phyloP scores from a whole-genome alignment of 2,888 invertebrate species.

The Conops quadrifasciatus region DNA sequence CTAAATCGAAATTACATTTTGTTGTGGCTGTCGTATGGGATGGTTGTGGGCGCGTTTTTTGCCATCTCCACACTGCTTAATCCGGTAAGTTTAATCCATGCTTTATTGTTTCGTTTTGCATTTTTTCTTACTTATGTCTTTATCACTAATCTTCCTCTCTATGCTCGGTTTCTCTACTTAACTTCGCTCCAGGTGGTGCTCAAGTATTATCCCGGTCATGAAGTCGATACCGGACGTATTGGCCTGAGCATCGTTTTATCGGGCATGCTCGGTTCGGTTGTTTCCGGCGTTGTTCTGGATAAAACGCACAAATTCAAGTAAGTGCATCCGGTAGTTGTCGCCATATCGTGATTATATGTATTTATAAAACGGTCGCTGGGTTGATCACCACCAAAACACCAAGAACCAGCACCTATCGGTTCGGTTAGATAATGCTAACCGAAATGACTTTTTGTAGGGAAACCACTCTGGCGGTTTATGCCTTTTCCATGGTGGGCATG shows the following conservation, averaged over 20 bases:
- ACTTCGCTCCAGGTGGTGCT: constrained; percentile 71
- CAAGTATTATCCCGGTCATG: constrained; percentile 74
- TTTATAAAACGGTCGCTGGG: constrained; percentile 73
- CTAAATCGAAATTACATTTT: constrained; percentile 83
- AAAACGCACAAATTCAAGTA: constrained; percentile 94
- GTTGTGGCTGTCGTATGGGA: constrained; percentile 86
- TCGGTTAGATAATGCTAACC: neutral
- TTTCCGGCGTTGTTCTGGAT: constrained; percentile 89
- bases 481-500: constrained; percentile 91
- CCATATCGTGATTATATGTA: constrained; percentile 86
- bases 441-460: constrained; percentile 69
- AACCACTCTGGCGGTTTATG: constrained; percentile 90
- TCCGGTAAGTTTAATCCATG: no score
- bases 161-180: neutral
- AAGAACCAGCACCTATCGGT: neutral
- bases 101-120: no score
- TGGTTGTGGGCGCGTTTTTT: constrained; percentile 97
- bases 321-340: constrained; percentile 70
- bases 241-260: constrained; percentile 91
- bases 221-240: constrained; percentile 86
- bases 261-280: constrained; percentile 92
- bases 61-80: constrained; percentile 96
- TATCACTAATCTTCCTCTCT: no score
- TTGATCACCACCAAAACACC: neutral
- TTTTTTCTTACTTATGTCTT: no score